Conservation (phyloP, 2,113 vertebrate species). For the Nymphicus hollandicus region DNA sequence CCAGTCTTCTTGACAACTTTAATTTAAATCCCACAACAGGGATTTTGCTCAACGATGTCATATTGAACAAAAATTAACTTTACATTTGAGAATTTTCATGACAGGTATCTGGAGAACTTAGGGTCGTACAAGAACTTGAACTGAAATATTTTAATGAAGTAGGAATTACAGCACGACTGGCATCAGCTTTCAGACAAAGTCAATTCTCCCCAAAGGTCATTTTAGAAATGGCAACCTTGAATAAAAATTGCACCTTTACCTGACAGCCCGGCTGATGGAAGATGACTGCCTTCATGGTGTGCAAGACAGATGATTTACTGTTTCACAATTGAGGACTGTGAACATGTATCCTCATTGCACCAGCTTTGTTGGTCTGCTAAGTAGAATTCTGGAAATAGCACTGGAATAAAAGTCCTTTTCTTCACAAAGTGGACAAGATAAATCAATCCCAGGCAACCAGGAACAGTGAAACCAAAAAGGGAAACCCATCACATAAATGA, state of each 20-base stretch:
- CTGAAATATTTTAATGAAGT: conserved; percentile 40
- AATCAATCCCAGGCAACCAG: neutral
- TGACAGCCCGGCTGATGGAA: conserved; percentile 1
- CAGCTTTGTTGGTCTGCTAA: neutral
- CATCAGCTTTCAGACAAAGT: neutral
- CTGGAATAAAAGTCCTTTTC: neutral
- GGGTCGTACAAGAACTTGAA: neutral
- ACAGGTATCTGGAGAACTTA: neutral
- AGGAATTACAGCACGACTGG: neutral
- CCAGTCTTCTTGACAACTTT: neutral
- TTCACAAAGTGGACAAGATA: neutral
- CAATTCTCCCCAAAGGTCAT: neutral
- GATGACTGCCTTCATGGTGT: neutral
- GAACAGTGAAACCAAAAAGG: neutral
- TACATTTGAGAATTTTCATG: neutral
- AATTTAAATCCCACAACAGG: neutral
- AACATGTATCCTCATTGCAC: neutral
- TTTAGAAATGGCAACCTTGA: neutral
- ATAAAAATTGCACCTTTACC: neutral
- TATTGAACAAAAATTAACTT: neutral
- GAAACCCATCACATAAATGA: neutral
- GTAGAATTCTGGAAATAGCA: neutral
- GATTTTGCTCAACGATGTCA: neutral
- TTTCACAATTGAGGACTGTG: neutral
- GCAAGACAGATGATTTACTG: neutral